Base-by-base conservation (phyloP, 64 coral and sea anemone genomes). In the Pocillopora damicornis region DNA sequence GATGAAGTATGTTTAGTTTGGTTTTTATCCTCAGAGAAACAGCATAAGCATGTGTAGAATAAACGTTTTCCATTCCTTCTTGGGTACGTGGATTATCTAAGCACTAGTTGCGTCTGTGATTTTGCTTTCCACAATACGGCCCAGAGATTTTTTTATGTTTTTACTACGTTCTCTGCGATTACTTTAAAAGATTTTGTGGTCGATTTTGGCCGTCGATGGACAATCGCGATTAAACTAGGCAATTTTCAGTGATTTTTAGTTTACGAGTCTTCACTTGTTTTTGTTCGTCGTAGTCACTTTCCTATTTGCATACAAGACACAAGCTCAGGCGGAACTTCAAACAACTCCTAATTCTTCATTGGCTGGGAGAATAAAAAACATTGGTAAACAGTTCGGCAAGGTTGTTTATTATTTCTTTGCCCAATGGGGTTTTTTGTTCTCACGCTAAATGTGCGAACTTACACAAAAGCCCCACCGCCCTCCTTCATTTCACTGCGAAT, bases 401-500 rank as follows among this genome's bases (percentile, higher is more conserved):
- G 42, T 85, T 85, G 65, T 85, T 85, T 85, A 85, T 42, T 85
- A 25, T 66, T n/a, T 13, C 65, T 58, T 85, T 58, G 22, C 37
- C 81, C 81, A 85, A 85, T 85, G 64, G 65, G 81, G 58, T 68
- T 14, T 68, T 72, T 85, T 17, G 38, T 85, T 85, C 61, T 72
- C 38, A 23, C 38, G 37, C 37, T 22, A 85, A 67, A 22, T 15
- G 34, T 34, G 57, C 26, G n/a, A 30, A 63, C 13, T 26, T 81
- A 9, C 11, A 20, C 22, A 59, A 59, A 69, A 71, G 63, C 81
- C 37, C 22, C 61, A 20, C 61, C 36, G 38, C 65, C 64, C 12
- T 37, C 11, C 18, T 58, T 79, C 18, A 18, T 59, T 60, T 25
- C 51, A 30, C 18, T 8, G 15, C 9, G 63, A 36, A 67, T 16